Conservation (phyloP, 2,113 vertebrate genomes). For the Vulpes lagopus region DNA sequence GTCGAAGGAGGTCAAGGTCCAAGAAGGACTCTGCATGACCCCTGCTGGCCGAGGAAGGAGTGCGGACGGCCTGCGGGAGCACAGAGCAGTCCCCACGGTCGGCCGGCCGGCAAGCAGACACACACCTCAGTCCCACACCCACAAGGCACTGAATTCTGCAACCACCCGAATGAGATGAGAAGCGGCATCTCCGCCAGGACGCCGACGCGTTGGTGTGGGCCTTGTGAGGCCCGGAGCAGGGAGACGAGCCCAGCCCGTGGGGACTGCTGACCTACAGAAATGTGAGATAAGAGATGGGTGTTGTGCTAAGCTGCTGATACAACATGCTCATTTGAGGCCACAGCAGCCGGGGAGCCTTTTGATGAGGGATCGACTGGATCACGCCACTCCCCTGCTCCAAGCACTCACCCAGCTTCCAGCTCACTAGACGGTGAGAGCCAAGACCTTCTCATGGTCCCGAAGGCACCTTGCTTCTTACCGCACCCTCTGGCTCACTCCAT, state of each 20-base stretch:
- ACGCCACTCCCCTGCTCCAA: not conserved
- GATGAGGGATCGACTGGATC: not conserved
- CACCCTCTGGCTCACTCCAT: not conserved
- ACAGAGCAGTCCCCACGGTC: rapidly evolving
- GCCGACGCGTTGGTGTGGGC: not conserved
- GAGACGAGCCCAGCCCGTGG: not conserved
- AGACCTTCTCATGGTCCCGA: rapidly evolving
- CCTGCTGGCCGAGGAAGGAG: not conserved
- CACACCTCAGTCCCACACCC: not conserved
- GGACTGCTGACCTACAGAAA: not conserved
- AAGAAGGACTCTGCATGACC: not conserved
- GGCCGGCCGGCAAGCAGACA: not conserved
- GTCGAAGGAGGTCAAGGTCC: not conserved
- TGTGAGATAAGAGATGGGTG: too few species aligned
- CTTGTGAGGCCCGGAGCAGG: not conserved
- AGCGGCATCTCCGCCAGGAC: not conserved
- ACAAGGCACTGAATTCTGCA: not conserved
- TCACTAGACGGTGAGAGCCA: not conserved
- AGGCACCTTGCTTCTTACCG: not conserved
- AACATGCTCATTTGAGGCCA: not conserved
- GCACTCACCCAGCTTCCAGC: not conserved
- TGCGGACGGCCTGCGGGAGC: not conserved
- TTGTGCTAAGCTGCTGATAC: not conserved
- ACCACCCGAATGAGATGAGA: rapidly evolving
- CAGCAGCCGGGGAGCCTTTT: rapidly evolving